phyloP scores from a whole-genome alignment of 2,888 invertebrate genomes.

The Diadromus collaris region DNA sequence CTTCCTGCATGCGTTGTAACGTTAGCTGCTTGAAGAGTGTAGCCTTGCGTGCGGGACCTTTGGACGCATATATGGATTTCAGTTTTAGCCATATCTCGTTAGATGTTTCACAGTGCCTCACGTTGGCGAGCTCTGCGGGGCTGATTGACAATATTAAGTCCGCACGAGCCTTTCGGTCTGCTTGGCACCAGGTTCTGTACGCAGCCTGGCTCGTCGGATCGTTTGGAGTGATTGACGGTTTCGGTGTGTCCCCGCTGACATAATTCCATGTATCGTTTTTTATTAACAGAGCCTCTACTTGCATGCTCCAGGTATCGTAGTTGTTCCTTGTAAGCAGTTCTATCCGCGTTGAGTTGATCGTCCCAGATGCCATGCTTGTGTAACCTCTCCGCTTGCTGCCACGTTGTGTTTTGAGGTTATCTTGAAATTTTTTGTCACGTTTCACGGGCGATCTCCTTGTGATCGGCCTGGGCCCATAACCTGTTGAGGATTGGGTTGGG shows the following conservation, averaged over 20 bases:
- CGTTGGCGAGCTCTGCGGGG: not conserved
- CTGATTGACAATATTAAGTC: not conserved
- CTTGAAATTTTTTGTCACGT: not conserved
- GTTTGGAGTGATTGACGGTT: not conserved
- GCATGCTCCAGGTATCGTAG: constrained; percentile 1
- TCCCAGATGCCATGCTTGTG: not conserved
- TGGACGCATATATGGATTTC: not conserved
- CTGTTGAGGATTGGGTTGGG: not conserved
- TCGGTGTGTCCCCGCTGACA: not conserved
- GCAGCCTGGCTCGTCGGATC: not conserved
- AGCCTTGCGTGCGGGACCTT: not conserved
- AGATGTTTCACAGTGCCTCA: not conserved
- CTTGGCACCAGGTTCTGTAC: not conserved
- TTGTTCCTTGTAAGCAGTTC: not conserved
- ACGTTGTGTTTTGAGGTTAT: not conserved
- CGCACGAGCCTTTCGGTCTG: not conserved
- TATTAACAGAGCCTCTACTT: not conserved
- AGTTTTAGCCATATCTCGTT: not conserved
- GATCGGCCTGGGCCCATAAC: not conserved
- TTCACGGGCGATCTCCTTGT: not conserved
- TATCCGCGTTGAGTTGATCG: not conserved
- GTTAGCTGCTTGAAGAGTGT: not conserved
- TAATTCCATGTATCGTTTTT: not conserved
- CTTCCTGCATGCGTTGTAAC: not conserved
- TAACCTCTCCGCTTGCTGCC: not conserved